Evolutionary conservation across 2,113 vertebrate genomes (phyloP).

Genomic region (Gila orcuttii): DNA sequence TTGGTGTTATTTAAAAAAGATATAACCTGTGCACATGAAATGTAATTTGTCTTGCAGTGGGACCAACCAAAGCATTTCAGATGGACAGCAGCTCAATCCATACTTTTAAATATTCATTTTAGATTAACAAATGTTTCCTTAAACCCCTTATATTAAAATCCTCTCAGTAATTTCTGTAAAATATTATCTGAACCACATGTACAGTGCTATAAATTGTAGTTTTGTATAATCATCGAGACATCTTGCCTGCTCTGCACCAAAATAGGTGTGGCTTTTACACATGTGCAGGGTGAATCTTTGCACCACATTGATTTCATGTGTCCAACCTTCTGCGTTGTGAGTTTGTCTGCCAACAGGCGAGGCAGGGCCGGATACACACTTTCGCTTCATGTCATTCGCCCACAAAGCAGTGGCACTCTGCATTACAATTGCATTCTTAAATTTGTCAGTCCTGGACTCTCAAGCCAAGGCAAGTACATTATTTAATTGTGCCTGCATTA

Average conservation of each 20-base stretch:
- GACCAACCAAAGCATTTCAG: too few relatives aligned
- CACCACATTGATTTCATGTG: neutral
- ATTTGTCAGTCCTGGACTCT: neutral
- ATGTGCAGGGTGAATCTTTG: neutral
- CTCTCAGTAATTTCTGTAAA: neutral
- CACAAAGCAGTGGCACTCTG: neutral
- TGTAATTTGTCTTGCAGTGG: too few relatives aligned
- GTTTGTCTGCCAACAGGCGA: neutral
- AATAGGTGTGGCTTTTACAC: slow-evolving; percentile 7
- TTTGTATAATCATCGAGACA: neutral
- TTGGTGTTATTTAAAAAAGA: too few relatives aligned
- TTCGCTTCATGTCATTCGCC: neutral
- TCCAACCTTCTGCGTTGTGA: neutral
- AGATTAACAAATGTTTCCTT: too few relatives aligned
- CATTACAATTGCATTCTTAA: neutral
- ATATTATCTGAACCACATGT: neutral
- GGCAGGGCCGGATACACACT: neutral
- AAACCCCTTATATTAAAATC: too few relatives aligned
- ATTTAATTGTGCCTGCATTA: neutral
- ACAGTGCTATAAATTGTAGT: neutral
- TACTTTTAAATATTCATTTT: too few relatives aligned
- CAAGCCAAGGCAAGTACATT: neutral
- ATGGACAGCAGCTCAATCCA: too few relatives aligned
- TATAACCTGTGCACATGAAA: too few relatives aligned
- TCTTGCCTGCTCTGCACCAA: neutral